These are phyloP conservation scores for Brenthis hecate DNA, from an alignment of 2,888 invertebrate genomes.

Conservation along the genomic window DNA sequence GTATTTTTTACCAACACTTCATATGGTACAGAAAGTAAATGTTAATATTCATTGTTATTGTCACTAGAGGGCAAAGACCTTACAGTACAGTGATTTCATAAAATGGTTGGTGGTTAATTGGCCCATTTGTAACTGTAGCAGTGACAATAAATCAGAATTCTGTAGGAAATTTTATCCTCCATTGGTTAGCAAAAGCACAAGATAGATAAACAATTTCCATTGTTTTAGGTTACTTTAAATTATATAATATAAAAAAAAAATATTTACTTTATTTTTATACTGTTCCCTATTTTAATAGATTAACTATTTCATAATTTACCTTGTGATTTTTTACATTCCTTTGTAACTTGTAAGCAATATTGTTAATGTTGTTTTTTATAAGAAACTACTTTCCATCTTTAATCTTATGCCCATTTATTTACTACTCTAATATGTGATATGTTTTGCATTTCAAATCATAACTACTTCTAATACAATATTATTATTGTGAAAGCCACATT, in stretches of 20 bases:
- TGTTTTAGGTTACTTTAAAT: conserved; percentile 13
- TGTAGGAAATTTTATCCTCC: neutral
- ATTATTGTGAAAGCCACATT: conserved; percentile 3
- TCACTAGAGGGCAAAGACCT: conserved; percentile 36
- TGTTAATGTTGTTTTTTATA: neutral
- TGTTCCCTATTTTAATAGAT: no score
- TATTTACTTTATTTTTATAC: neutral
- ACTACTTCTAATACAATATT: neutral
- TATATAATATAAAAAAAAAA: conserved; percentile 2
- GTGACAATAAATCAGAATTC: conserved; percentile 13
- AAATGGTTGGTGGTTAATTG: conserved; percentile 37
- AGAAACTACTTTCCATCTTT: neutral
- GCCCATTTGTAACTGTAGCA: conserved; percentile 30
- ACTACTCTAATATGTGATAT: neutral
- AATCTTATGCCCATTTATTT: neutral
- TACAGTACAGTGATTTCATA: conserved; percentile 33
- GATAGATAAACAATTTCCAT: neutral
- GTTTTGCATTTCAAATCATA: conserved; percentile 2
- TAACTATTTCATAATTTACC: no score
- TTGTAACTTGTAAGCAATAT: neutral
- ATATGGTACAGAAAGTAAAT: conserved; percentile 21
- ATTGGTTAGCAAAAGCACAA: neutral
- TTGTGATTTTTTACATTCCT: neutral
- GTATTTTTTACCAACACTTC: neutral
- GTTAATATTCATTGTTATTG: conserved; percentile 23